Conservation (phyloP, 2,113 vertebrate genomes). For the Trachemys scripta region DNA sequence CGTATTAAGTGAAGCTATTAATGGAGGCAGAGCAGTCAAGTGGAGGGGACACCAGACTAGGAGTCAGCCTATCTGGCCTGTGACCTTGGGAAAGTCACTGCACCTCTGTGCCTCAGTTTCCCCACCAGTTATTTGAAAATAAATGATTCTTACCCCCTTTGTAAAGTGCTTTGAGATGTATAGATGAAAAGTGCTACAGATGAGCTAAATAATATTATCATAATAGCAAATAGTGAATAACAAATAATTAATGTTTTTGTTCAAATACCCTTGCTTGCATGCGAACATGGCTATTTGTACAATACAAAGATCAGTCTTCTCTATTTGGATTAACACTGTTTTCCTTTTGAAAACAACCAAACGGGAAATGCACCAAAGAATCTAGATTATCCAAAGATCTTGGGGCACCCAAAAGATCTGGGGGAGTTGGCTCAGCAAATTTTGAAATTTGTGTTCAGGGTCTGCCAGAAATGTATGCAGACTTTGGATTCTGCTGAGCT, state of each 20-base stretch:
- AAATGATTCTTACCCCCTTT: accelerated
- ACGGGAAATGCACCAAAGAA: not conserved
- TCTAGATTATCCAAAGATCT: not conserved
- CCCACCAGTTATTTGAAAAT: not conserved
- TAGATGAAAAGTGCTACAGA: not conserved
- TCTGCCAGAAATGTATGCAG: not conserved
- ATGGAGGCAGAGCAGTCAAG: not conserved
- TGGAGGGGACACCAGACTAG: not conserved
- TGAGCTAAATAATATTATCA: not conserved
- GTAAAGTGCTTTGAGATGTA: not conserved
- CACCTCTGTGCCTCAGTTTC: accelerated
- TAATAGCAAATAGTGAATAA: not conserved
- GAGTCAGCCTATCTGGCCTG: too few relatives aligned
- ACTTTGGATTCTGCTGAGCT: not conserved
- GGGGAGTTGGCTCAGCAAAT: not conserved
- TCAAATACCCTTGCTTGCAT: not conserved
- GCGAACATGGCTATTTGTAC: accelerated
- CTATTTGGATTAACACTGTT: constrained; percentile 15
- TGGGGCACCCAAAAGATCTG: not conserved
- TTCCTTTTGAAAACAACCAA: constrained; percentile 23
- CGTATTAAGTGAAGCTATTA: not conserved
- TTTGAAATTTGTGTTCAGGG: not conserved
- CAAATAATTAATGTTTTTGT: accelerated
- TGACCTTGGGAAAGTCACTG: not conserved
- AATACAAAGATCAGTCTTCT: not conserved